Evolutionary conservation across 92 coral and sea anemone species (phyloP).

Genomic region (Siderastrea siderea): DNA sequence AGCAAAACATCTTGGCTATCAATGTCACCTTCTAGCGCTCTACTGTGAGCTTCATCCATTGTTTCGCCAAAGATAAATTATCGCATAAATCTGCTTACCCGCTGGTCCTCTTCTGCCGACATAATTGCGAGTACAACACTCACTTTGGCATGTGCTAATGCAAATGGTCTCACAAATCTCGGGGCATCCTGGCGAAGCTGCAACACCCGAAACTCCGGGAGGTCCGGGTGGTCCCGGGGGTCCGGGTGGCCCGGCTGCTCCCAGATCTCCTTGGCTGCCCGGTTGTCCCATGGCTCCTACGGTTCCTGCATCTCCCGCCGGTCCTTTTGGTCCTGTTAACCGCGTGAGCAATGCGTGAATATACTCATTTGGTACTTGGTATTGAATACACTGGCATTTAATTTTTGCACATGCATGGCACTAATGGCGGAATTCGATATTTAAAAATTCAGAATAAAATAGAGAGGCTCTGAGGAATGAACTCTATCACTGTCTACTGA

Average conservation of each 20-base stretch:
- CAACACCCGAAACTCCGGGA: conserved; percentile 80
- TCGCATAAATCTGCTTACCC: conserved; percentile 16
- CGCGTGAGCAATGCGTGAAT: neutral
- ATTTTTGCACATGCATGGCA: no score
- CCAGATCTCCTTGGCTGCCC: conserved; percentile 55
- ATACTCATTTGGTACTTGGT: neutral
- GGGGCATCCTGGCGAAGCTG: conserved; percentile 30
- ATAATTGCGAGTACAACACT: conserved; percentile 40
- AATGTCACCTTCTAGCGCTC: no score
- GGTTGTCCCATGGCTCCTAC: conserved; percentile 33
- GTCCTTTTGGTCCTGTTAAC: conserved; percentile 58
- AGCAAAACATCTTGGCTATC: no score
- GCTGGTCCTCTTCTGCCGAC: conserved; percentile 24
- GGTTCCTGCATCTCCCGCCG: conserved; percentile 43
- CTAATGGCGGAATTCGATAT: no score
- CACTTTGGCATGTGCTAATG: conserved; percentile 49
- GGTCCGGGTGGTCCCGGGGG: conserved; percentile 86
- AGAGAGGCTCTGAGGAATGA: no score
- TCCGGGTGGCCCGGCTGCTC: conserved; percentile 61
- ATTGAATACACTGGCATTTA: no score
- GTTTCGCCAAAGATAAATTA: no score
- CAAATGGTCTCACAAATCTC: conserved; percentile 67
- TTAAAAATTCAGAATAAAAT: no score
- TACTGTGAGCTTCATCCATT: no score
- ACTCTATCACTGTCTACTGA: no score